phyloP scores from a whole-genome alignment of 1,140 invertebrate genomes.

The Danaus melanippus region DNA sequence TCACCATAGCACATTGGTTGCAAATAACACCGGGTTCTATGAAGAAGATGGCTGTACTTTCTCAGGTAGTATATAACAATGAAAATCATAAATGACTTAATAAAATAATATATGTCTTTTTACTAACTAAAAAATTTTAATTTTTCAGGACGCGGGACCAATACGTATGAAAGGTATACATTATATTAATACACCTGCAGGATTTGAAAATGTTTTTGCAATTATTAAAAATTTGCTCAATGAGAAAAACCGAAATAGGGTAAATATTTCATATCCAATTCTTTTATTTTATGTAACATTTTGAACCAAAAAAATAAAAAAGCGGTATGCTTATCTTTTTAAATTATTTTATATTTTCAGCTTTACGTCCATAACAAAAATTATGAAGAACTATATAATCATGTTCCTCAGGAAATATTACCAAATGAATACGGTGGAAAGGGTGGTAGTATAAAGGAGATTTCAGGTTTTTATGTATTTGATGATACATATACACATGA shows the following conservation, averaged over 20 bases:
- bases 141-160: slow-evolving; percentile 21
- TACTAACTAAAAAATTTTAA: slow-evolving; percentile 4
- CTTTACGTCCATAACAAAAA: slow-evolving; percentile 52
- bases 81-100: no score
- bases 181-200: slow-evolving; percentile 18
- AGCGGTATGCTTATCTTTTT: background rate
- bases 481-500: background rate
- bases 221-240: slow-evolving; percentile 18
- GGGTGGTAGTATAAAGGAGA: slow-evolving; percentile 44
- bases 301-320: slow-evolving; percentile 1
- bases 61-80: slow-evolving; percentile 18
- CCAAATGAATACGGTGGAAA: slow-evolving; percentile 66
- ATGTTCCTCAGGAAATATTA: slow-evolving; percentile 50
- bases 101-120: slow-evolving; percentile 4
- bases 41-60: slow-evolving; percentile 52
- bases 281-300: background rate
- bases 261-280: slow-evolving; percentile 3
- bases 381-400: slow-evolving; percentile 47
- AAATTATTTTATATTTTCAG: slow-evolving; percentile 25
- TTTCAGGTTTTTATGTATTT: slow-evolving; percentile 37
- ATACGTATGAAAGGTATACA: slow-evolving; percentile 19
- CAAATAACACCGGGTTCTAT: slow-evolving; percentile 65
- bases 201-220: slow-evolving; percentile 17
- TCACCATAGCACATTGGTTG: slow-evolving; percentile 53
- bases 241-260: slow-evolving; percentile 20